phyloP scores from a whole-genome alignment of 2,113 vertebrate species.

The Pomatorhinus ruficollis region DNA sequence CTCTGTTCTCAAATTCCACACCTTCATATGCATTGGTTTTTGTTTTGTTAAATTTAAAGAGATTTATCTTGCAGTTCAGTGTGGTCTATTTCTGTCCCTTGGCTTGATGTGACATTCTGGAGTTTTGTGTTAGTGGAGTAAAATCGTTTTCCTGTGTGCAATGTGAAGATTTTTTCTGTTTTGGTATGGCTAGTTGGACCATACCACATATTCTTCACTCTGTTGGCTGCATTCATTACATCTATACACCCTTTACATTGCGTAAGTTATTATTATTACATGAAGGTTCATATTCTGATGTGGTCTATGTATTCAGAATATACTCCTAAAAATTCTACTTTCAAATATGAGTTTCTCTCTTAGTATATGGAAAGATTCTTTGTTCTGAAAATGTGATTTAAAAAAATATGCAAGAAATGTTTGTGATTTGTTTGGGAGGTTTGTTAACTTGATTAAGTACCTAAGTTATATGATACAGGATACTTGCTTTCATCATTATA shows the following conservation, averaged over 20 bases:
- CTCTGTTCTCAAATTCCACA: neutral
- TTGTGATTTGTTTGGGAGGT: neutral
- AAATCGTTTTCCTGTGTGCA: neutral
- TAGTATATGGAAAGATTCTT: neutral
- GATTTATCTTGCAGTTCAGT: neutral
- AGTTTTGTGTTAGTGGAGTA: neutral
- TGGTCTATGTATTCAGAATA: neutral
- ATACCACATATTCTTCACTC: neutral
- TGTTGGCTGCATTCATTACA: neutral
- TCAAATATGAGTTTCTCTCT: neutral
- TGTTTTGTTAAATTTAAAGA: neutral
- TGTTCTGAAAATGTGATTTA: neutral
- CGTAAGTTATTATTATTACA: neutral
- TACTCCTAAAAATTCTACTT: neutral
- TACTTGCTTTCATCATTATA: conserved; percentile 1
- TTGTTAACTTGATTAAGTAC: neutral
- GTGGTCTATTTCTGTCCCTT: neutral
- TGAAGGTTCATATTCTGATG: neutral
- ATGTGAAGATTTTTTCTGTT: neutral
- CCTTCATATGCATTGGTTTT: neutral
- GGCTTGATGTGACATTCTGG: neutral
- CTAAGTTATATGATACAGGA: neutral
- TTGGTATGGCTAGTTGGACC: neutral
- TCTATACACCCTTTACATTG: neutral
- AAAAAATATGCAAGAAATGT: neutral